Evolutionary conservation across 2,797 vertebrate species (phyloP).

Genomic region (Sebastes vulpes): DNA sequence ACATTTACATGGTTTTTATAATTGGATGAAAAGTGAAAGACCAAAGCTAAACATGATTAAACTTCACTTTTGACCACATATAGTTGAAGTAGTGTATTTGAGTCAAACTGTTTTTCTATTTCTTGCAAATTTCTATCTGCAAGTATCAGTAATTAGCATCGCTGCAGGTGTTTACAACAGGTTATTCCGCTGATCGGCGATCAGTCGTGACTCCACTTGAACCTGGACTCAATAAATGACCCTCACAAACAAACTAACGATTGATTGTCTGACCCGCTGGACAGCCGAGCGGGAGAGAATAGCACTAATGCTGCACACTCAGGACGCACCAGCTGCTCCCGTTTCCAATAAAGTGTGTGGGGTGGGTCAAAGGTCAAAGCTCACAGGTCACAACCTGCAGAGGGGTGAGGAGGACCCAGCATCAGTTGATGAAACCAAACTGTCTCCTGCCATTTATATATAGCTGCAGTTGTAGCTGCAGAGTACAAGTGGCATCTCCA

Average conservation of each 20-base stretch:
- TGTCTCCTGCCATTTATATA: slow-evolving; percentile 53
- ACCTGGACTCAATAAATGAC: slow-evolving; percentile 12
- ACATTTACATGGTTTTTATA: slow-evolving; percentile 5
- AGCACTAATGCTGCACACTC: slow-evolving; percentile 39
- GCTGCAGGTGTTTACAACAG: slow-evolving; percentile 5
- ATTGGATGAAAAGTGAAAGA: neutral
- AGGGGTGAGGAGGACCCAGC: slow-evolving; percentile 21
- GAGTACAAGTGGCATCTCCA: slow-evolving; percentile 2
- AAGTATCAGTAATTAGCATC: neutral
- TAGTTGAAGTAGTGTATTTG: neutral
- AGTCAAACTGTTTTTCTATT: neutral
- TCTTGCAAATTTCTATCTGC: neutral
- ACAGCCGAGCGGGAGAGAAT: slow-evolving; percentile 7
- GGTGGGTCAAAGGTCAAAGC: slow-evolving; percentile 51
- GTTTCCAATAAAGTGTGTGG: slow-evolving; percentile 62
- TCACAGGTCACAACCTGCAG: slow-evolving; percentile 72
- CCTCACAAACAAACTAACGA: neutral
- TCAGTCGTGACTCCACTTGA: neutral
- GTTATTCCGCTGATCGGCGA: neutral
- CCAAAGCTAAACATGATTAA: neutral
- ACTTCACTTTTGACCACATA: neutral
- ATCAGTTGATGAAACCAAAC: slow-evolving; percentile 50
- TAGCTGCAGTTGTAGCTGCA: slow-evolving; percentile 35
- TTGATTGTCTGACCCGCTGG: slow-evolving; percentile 14
- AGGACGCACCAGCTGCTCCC: slow-evolving; percentile 72